Evolutionary conservation across 2,888 invertebrate genomes (phyloP), one percentile per base, ranked within the genome.

Genomic region (Sisyra terminalis): DNA sequence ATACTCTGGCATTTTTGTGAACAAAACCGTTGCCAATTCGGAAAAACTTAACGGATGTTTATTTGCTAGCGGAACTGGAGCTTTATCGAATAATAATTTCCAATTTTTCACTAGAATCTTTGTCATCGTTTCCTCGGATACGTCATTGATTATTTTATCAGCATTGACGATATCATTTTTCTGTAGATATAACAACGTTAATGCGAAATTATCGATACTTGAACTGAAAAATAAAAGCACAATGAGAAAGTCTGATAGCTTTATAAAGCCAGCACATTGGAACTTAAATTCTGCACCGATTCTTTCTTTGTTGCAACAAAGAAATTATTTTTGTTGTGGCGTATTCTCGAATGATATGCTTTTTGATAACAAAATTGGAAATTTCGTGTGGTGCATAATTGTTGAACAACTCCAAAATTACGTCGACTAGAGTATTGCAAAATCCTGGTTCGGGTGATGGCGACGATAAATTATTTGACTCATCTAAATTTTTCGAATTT

Each of bases 241-340:
- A 24, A 24, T 24, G 5, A 7, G 14, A 35, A 9, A 16, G 2
- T 38, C 10, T 3, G 4, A 9, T 15, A 9, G 8, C 15, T 38
- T 38, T 17, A 14, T 9, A 37, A 37, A 7, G 11, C 8, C 16
- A 24, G 35, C 10, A 39, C n/a, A n/a, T n/a, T n/a, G n/a, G n/a
- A n/a, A n/a, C n/a, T n/a, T n/a, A n/a, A n/a, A n/a, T n/a, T n/a
- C 13, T 18, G 18, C 51, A 58, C 59, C 53, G 53, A 18, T 53
- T 49, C 16, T 54, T 48, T 46, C 52, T 54, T 9, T 57, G 50
- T 7, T 48, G 50, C 39, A 71, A 54, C 35, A 71, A 60, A 32
- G 60, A 56, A 13, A 70, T 65, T 40, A 72, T 54, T 50, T 69
- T 69, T 44, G 71, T 71, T 0, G 70, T 70, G 0, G 69, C 66